Evolutionary conservation across 2,888 invertebrate species (phyloP).

Genomic region (Lymantria monacha): DNA sequence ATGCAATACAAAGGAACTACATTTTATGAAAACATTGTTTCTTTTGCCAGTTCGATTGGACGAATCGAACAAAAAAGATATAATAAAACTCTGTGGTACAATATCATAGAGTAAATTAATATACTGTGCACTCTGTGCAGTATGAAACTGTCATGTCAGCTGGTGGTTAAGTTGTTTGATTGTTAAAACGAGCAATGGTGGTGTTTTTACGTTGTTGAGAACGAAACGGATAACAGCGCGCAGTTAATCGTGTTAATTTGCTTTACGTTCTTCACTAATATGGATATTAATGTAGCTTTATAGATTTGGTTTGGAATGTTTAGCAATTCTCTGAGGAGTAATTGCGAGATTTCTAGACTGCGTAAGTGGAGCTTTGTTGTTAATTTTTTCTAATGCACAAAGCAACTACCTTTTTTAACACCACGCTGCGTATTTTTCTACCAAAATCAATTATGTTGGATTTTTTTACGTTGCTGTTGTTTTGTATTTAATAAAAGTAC

Average conservation of each 20-base stretch:
- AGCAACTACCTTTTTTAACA: constrained; percentile 44
- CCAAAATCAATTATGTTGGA: not conserved
- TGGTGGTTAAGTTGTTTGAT: constrained; percentile 33
- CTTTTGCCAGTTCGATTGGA: too few relatives aligned
- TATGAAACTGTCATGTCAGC: not conserved
- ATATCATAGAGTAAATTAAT: not conserved
- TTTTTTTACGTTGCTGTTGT: not conserved
- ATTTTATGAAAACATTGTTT: too few relatives aligned
- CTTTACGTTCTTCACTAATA: constrained; percentile 13
- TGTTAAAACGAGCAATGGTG: constrained; percentile 63
- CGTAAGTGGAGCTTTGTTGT: constrained; percentile 77
- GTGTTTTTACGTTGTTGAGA: constrained; percentile 58
- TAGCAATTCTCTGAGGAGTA: constrained; percentile 35
- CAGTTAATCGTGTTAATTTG: constrained; percentile 16
- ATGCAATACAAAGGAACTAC: too few relatives aligned
- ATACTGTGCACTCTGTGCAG: not conserved
- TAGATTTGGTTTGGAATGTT: constrained; percentile 18
- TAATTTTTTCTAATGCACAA: constrained; percentile 58
- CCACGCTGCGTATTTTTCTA: not conserved
- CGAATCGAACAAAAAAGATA: too few relatives aligned
- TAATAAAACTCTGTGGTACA: not conserved
- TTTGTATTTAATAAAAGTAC: constrained; percentile 9
- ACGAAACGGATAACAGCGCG: constrained; percentile 29
- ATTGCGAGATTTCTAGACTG: constrained; percentile 49
- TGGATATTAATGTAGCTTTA: constrained; percentile 5